Base-by-base conservation (phyloP, 2,113 vertebrate species). In the Fregata magnificens region DNA sequence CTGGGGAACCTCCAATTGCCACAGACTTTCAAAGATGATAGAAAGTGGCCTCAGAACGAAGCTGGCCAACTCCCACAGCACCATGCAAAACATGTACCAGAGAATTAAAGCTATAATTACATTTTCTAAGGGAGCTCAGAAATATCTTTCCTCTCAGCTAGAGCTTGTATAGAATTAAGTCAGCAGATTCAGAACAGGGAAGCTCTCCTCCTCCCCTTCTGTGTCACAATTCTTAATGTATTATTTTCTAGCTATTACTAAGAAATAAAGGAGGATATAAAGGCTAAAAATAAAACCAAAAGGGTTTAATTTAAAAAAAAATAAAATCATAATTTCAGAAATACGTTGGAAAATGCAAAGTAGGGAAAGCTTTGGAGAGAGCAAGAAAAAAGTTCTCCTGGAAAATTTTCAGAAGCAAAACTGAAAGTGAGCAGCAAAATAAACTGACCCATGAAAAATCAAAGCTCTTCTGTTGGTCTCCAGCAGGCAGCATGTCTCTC, bases 101-200 rank as follows among this genome's bases (percentile, higher is more conserved):
- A 28, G 65, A 94, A 94, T 87, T 87, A 90, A 87, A 94, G 67
- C 66, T 87, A 58, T 94, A 93, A 93, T 94, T 94, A 72, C 22
- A 58, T 80, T 94, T 96, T 94, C 70, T 62, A 94, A 85, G 49
- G 32, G 38, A 88, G 53, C 53, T 88, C 53, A 91, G 74, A 86
- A 95, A 80, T 83, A 77, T 86, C 62, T 77, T 93, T 87, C 38
- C 29, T 65, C n/a, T 86, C 61, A 92, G 66, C 58, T 92, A 81
- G 9, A 66, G 44, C 55, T 83, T 85, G 49, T 70, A 42, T 31
- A 65, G 56, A 93, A 94, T 94, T 93, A 85, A 94, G 58, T 53
- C 49, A 86, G 79, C 53, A 83, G 40, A 80, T 92, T 82, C 67
- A 62, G 76, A 83, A 67, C 11, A 86, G 42, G 15, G 34, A 73